Evolutionary conservation across 2,113 vertebrate genomes (phyloP).

Genomic region (Thomomys bottae): DNA sequence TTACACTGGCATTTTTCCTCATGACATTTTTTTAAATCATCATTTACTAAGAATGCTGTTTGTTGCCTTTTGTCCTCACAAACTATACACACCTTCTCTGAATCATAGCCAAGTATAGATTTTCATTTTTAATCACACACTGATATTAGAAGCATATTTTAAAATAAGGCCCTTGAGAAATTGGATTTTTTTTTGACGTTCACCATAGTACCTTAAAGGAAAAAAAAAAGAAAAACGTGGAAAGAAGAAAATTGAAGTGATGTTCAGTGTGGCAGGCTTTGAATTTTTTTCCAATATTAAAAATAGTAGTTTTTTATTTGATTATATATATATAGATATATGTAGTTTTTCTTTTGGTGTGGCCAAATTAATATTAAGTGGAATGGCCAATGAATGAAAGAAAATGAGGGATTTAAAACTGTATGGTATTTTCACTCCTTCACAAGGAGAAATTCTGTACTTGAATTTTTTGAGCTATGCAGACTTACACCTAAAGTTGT

Average conservation of each 20-base stretch:
- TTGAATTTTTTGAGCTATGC: constrained; percentile 75
- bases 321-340: constrained; percentile 31
- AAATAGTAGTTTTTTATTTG: constrained; percentile 56
- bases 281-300: constrained; percentile 61
- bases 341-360: constrained; percentile 54
- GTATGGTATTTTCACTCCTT: constrained; percentile 55
- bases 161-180: constrained; percentile 62
- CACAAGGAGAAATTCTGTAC: constrained; percentile 70
- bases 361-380: constrained; percentile 63
- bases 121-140: constrained; percentile 57
- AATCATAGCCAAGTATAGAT: constrained; percentile 12
- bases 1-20: constrained; percentile 31
- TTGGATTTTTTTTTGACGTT: constrained; percentile 70
- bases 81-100: constrained; percentile 28
- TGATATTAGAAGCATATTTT: constrained; percentile 64
- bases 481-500: constrained; percentile 61
- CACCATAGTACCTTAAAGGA: constrained; percentile 76
- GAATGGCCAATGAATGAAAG: constrained; percentile 3
- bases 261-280: constrained; percentile 59
- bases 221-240: constrained; percentile 37
- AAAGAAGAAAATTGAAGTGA: constrained; percentile 14
- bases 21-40: constrained; percentile 4
- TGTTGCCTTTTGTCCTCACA: constrained; percentile 48
- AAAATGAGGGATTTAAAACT: background rate
- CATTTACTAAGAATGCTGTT: constrained; percentile 25